Evolutionary conservation across 2,113 vertebrate species (phyloP).

Genomic region (Anguilla japonica): DNA sequence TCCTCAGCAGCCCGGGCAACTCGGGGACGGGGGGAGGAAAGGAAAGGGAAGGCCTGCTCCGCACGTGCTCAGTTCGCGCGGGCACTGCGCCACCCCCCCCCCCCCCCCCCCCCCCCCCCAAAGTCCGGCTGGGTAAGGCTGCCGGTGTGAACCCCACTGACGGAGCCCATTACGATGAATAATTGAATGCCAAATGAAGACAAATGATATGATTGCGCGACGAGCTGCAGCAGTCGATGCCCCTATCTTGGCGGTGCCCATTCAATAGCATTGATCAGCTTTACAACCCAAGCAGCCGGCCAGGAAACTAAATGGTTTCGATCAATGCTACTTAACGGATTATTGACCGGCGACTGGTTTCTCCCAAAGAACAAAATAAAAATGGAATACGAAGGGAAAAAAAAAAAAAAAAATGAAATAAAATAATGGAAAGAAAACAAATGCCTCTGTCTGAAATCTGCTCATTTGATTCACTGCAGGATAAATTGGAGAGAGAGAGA

Average conservation of each 20-base stretch:
- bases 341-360: slow-evolving; percentile 72
- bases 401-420: slow-evolving; percentile 52
- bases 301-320: slow-evolving; percentile 70
- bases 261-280: slow-evolving; percentile 74
- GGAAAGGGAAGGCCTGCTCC: not conserved
- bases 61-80: not conserved
- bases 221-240: slow-evolving; percentile 65
- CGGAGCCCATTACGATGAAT: slow-evolving; percentile 70
- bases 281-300: slow-evolving; percentile 69
- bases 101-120: not conserved
- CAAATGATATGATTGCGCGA: slow-evolving; percentile 70
- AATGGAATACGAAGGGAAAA: slow-evolving; percentile 44
- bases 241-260: slow-evolving; percentile 68
- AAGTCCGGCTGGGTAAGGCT: not conserved
- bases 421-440: slow-evolving; percentile 56
- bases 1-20: not conserved
- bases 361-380: slow-evolving; percentile 59
- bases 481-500: slow-evolving; percentile 58
- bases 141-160: slow-evolving; percentile 56
- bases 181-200: slow-evolving; percentile 75
- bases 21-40: not conserved
- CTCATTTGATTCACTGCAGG: slow-evolving; percentile 55
- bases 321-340: slow-evolving; percentile 77
- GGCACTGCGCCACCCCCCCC: not conserved
- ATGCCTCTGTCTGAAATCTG: slow-evolving; percentile 52